Percentiles rank a stretch among this genome's conserved stretches.
These are phyloP conservation scores for Agrotis exclamationis DNA, from an alignment of 2,888 invertebrate species.

Conservation along the genomic window DNA sequence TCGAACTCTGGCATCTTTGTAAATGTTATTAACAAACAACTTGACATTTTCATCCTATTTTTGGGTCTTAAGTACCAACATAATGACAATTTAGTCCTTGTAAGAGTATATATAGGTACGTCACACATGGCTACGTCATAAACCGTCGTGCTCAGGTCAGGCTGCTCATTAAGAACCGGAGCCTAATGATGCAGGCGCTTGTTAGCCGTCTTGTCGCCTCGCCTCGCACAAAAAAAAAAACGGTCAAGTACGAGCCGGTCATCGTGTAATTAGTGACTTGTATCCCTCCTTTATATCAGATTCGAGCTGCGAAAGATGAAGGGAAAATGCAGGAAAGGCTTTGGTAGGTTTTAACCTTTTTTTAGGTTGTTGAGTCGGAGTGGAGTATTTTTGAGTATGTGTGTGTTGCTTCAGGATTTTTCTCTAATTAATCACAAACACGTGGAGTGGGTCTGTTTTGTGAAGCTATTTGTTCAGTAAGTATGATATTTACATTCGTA, in stretches of 20 bases:
- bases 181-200: conserved; percentile 84
- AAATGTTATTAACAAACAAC: background rate
- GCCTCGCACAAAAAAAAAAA: conserved; percentile 67
- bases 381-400: conserved; percentile 18
- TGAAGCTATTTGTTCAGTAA: background rate
- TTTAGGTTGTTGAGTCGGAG: conserved; percentile 23
- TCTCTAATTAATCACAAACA: conserved; percentile 33
- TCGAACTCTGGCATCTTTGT: background rate
- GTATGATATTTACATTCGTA: background rate
- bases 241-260: conserved; percentile 62
- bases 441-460: background rate
- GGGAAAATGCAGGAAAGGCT: conserved; percentile 45
- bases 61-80: conserved; percentile 13
- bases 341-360: conserved; percentile 18
- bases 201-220: conserved; percentile 78
- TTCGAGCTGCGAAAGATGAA: conserved; percentile 41
- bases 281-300: conserved; percentile 55
- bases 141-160: conserved; percentile 64
- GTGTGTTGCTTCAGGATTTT: conserved; percentile 10
- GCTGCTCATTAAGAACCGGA: conserved; percentile 76
- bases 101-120: conserved; percentile 22
- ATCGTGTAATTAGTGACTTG: conserved; percentile 63
- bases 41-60: conserved; percentile 19
- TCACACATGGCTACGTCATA: conserved; percentile 55
- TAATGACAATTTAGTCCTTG: conserved; percentile 41